Base-by-base conservation (phyloP, 2,113 vertebrate species). In the Dinomys branickii region DNA sequence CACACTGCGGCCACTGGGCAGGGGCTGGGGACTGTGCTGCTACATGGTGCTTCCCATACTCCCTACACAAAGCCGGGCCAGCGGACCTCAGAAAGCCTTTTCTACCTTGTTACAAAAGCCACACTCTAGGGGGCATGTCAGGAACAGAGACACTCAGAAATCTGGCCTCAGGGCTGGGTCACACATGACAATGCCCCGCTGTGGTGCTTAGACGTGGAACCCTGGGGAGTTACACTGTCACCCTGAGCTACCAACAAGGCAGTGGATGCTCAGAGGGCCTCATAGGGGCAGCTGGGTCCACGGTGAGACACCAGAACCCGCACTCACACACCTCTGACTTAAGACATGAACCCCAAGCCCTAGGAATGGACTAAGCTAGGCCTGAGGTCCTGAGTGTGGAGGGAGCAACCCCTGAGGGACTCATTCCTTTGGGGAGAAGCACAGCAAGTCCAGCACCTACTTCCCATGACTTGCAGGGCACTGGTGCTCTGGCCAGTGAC, bases 1-100 rank as follows among this genome's bases (percentile, higher is more conserved):
- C 26, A 7, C 13, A 13, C 54, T 16, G 13, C 0, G 16, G 24
- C 52, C 0, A 0, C 4, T 9, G n/a, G 65, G 35, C 12, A 3
- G 52, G 28, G 4, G 20, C 77, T 65, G 10, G 28, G 14, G 77
- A 35, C 63, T 56, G 41, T 1, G 3, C 33, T 33, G 52, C 9
- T 28, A 28, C 12, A 14, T 16, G 44, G 20, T 17, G 44, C 63
- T 77, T 65, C 80, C 61, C 47, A 38, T 0, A 12, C 77, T 61
- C 56, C 75, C 13, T 26, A 65, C 1, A 38, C 30, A 87, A 19
- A 58, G 5, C 22, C 65, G 38, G 50, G 9, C 26, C 14, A 0
- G 3, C 12, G 35, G 54, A 5, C 8, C 12, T 7, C 16, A 56
- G 30, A 12, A 11, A 56, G 28, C 33, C 14, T 80, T 38, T 85